Conservation (phyloP, 1,140 invertebrate genomes). For the Listronotus oregonensis region DNA sequence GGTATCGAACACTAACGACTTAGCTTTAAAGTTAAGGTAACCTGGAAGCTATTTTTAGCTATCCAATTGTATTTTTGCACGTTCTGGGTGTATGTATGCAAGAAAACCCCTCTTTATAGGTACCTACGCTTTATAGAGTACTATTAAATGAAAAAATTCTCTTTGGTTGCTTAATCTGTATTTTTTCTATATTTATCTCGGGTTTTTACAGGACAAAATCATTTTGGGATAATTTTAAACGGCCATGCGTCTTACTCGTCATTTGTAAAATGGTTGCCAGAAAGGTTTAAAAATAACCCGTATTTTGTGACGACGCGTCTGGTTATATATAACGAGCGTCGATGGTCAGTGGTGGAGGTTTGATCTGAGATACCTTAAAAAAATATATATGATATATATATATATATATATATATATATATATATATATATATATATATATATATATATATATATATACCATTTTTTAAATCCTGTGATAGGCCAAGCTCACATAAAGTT, state of each 20-base stretch:
- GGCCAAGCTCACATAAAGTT: no score
- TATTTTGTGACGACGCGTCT: slow-evolving; percentile 16
- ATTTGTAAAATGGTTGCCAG: slow-evolving; percentile 21
- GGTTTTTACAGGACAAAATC: background rate
- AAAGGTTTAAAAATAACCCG: slow-evolving; percentile 25
- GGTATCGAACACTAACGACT: slow-evolving; percentile 15
- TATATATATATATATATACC: no score
- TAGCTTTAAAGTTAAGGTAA: slow-evolving; percentile 4
- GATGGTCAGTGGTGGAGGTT: background rate
- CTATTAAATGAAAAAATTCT: background rate
- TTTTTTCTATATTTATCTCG: no score
- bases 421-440: no score
- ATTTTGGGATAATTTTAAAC: slow-evolving; percentile 1
- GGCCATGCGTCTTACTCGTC: slow-evolving; percentile 1
- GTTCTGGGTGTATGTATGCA: no score
- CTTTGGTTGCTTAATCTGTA: no score
- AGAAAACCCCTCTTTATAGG: no score
- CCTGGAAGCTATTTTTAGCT: slow-evolving; percentile 19
- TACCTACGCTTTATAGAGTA: no score
- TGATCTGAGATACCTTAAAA: no score
- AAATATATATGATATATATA: no score
- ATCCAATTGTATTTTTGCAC: background rate
- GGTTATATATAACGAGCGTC: slow-evolving; percentile 11
- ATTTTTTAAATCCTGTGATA: no score
- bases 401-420: no score